Evolutionary conservation across 1,140 invertebrate genomes (phyloP).

Genomic region (Globodera rostochiensis): DNA sequence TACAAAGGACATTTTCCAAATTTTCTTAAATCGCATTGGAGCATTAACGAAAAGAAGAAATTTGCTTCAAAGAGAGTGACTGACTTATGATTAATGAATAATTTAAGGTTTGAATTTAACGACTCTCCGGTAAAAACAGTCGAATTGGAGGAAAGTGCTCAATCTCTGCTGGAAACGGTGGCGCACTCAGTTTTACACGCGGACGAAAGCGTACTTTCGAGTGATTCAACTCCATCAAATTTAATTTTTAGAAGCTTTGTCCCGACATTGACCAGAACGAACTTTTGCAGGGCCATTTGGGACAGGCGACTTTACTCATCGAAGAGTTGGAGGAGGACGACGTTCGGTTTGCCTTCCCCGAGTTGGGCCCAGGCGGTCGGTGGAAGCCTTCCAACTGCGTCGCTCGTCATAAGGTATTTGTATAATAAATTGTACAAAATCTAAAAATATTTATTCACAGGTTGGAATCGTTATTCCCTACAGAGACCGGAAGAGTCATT

Average conservation of each 20-base stretch:
- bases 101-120: constrained; percentile 9
- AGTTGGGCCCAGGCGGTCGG: constrained; percentile 55
- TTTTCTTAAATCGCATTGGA: neutral
- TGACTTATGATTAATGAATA: neutral
- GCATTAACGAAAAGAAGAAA: neutral
- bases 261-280: constrained; percentile 40
- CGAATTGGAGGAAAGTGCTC: constrained; percentile 11
- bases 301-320: constrained; percentile 55
- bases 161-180: constrained; percentile 2
- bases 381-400: constrained; percentile 58
- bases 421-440: neutral
- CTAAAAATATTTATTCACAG: constrained; percentile 29
- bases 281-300: constrained; percentile 35
- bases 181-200: neutral
- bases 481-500: constrained; percentile 79
- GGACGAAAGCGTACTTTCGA: neutral
- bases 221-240: neutral
- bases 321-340: constrained; percentile 58
- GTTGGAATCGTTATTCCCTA: constrained; percentile 87
- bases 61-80: neutral
- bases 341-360: constrained; percentile 46
- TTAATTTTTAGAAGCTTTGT: constrained; percentile 15
- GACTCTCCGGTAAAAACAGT: neutral
- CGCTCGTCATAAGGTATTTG: constrained; percentile 40
- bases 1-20: too few species aligned